Conservation (phyloP, 2,113 vertebrate genomes). For the Elgaria multicarinata region DNA sequence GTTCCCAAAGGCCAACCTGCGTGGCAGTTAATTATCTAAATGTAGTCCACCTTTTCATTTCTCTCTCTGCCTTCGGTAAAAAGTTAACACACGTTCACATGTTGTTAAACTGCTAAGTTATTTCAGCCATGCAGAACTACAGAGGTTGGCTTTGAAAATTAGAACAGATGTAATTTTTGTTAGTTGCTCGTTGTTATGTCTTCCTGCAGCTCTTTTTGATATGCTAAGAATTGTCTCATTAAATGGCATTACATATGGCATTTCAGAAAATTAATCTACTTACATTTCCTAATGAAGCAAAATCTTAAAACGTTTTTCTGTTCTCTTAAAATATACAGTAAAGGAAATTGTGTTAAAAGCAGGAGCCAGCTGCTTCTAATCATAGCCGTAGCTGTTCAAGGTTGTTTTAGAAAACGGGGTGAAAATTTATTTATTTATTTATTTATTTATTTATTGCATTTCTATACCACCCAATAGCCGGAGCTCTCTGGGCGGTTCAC, state of each 20-base stretch:
- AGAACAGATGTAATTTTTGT: conserved; percentile 13
- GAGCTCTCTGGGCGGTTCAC: too few species aligned
- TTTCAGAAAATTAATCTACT: conserved; percentile 27
- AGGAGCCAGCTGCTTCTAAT: conserved; percentile 27
- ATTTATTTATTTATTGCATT: too few species aligned
- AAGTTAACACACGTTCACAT: neutral
- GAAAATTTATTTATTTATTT: too few species aligned
- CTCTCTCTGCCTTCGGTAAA: neutral
- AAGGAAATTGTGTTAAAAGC: conserved; percentile 1
- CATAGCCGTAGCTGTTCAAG: too few species aligned
- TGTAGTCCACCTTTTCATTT: conserved; percentile 14
- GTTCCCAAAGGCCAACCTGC: conserved; percentile 8
- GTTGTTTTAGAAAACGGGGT: too few species aligned
- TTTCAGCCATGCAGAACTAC: neutral
- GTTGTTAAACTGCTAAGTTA: neutral
- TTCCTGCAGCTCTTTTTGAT: conserved; percentile 11
- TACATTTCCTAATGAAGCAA: conserved; percentile 20
- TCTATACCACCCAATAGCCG: too few species aligned
- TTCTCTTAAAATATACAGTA: conserved; percentile 27
- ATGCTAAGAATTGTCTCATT: neutral
- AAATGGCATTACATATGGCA: neutral
- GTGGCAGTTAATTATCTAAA: conserved; percentile 25
- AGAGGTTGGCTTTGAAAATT: conserved; percentile 2
- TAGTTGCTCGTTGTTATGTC: conserved; percentile 14
- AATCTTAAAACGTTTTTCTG: neutral